Evolutionary conservation across 2,113 vertebrate genomes (phyloP), one percentile per base, ranked within the genome.

Genomic region (Callopanchax toddi): DNA sequence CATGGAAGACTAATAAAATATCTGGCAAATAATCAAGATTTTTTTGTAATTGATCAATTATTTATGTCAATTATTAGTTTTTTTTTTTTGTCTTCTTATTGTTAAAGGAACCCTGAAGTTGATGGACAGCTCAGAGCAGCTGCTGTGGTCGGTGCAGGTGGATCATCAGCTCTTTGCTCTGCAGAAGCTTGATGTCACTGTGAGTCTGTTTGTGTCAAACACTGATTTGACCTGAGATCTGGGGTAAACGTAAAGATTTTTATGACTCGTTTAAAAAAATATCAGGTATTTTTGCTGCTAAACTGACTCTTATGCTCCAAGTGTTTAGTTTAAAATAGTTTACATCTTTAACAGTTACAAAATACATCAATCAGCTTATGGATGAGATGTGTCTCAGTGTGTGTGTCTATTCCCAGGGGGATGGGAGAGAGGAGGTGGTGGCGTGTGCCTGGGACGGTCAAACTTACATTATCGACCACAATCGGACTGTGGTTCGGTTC

Each of bases 381-480:
- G 3, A 16, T n/a, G n/a, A n/a, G n/a, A n/a, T n/a, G n/a, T n/a
- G n/a, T n/a, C 5, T n/a, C 4, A n/a, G 2, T 44, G 23, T 52
- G 17, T 67, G n/a, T 45, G 3, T 63, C 22, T 69, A 32, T 49
- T 66, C 87, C 26, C 86, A 99, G 98, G 95, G 96, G 18, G 95
- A 99, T 0, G 96, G 96, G 26, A 89, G 92, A 0, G 98, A 99
- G 73, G 98, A 99, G 83, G 98, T 99, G 69, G 94, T 99, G 3
- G 98, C 97, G 0, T 99, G 97, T 49, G 97, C 97, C 0, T 99
- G 97, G 97, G 97, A 99, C 0, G 97, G 97, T 15, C 98, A 99
- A 83, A 99, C 97, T 0, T 99, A 99, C 70, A 98, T 99, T 81
- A 97, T 99, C 0, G 97, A 99, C 84, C 96, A 98, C 75, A 94